Evolutionary conservation across 2,888 invertebrate genomes (phyloP).

Genomic region (Thymelicus sylvestris): DNA sequence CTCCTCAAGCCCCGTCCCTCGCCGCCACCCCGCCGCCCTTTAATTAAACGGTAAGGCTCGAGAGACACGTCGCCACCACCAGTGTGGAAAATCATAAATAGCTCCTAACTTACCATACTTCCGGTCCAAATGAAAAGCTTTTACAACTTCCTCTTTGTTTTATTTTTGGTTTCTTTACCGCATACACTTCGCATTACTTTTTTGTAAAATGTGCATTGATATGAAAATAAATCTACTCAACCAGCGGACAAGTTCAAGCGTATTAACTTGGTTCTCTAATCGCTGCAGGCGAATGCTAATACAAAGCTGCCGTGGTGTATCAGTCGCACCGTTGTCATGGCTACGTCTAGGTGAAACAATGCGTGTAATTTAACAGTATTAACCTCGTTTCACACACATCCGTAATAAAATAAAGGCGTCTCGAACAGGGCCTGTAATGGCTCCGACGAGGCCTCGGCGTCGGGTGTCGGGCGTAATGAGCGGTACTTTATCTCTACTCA

Average conservation of each 20-base stretch:
- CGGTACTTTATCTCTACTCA: slow-evolving; percentile 78
- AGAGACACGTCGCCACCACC: slow-evolving; percentile 79
- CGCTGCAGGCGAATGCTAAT: slow-evolving; percentile 7
- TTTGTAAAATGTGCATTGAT: background rate
- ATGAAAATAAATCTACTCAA: background rate
- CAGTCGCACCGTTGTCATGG: slow-evolving; percentile 54
- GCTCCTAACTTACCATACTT: slow-evolving; percentile 67
- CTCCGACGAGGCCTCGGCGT: slow-evolving; percentile 61
- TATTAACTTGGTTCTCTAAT: background rate
- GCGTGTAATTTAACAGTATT: slow-evolving; percentile 75
- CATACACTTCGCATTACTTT: background rate
- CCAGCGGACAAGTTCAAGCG: too few species aligned
- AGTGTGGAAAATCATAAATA: slow-evolving; percentile 81
- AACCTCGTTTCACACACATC: slow-evolving; percentile 78
- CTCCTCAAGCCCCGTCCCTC: slow-evolving; percentile 65
- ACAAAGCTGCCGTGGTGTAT: slow-evolving; percentile 9
- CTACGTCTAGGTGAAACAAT: slow-evolving; percentile 74
- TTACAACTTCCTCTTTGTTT: slow-evolving; percentile 42
- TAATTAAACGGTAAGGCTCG: slow-evolving; percentile 84
- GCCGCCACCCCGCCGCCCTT: slow-evolving; percentile 77
- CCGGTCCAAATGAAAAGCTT: slow-evolving; percentile 57
- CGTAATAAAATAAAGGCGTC: slow-evolving; percentile 76
- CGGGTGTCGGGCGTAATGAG: slow-evolving; percentile 75
- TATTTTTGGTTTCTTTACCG: slow-evolving; percentile 4
- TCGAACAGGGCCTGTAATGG: slow-evolving; percentile 69